Base-by-base conservation (phyloP, 2,797 vertebrate genomes). In the Sebastes vulpes region DNA sequence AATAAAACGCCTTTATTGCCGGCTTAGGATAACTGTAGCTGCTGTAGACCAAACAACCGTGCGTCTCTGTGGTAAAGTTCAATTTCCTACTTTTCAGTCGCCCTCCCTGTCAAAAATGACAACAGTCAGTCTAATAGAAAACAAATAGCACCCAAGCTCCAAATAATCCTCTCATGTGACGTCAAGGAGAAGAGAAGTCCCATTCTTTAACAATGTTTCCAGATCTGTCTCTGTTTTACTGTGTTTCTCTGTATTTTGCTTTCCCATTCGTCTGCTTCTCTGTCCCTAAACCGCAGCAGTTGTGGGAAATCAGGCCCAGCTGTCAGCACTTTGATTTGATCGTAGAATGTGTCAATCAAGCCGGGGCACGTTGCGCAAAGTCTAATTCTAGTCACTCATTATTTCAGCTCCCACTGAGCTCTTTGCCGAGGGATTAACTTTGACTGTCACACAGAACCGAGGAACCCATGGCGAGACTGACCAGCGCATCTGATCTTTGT, bases 271-370 rank as follows among this genome's bases (percentile, higher is more conserved):
- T 80, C 86, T 56, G 9, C 59, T 73, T 85, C 78, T 84, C 69
- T 78, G 86, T 88, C 84, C 50, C 77, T 83, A 84, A 94, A 93
- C 92, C 92, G 81, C 92, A 94, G 87, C 91, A 92, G 91, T 94
- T 91, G 92, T 82, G 87, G 75, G 75, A 93, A 95, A 95, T 94
- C 88, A 92, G 77, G 83, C 77, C 92, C 95, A 95, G 92, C 93
- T 95, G 94, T 93, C 93, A 90, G 89, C 91, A 93, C 94, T 95
- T 95, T 94, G 91, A 95, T 94, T 92, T 95, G 92, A 95, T 95
- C 84, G 87, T 77, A 87, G 85, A 94, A 95, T 70, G 81, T 93
- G 95, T 92, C 94, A 94, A 94, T 95, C 94, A 95, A 84, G 86
- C 67, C 16, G 1, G 82, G 75, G 82, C 81, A 88, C 79, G 72